phyloP scores from a whole-genome alignment of 2,113 vertebrate genomes.

The Elaphurus davidianus region DNA sequence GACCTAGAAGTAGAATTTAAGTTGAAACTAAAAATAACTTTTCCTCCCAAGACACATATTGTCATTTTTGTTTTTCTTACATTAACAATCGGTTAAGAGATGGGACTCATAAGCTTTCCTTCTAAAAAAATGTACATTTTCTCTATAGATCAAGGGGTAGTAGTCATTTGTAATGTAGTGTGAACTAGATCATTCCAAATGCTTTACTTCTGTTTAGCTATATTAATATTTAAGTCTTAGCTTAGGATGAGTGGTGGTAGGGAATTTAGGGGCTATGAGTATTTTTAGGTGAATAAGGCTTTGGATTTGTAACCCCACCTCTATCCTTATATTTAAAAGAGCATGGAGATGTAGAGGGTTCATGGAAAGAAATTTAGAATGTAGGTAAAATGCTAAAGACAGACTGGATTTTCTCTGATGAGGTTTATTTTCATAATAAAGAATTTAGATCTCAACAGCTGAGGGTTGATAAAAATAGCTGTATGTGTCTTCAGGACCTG shows the following conservation, averaged over 20 bases:
- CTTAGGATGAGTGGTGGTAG: background rate
- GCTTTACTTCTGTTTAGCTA: background rate
- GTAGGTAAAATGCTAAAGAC: background rate
- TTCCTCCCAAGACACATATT: background rate
- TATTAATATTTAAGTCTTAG: background rate
- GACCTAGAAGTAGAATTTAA: background rate
- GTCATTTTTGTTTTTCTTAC: slow-evolving; percentile 5
- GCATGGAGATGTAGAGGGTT: background rate
- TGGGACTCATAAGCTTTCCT: background rate
- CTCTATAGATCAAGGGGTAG: background rate
- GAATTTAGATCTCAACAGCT: background rate
- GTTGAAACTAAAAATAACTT: background rate
- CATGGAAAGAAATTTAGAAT: background rate
- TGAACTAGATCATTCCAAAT: background rate
- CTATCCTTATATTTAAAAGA: background rate
- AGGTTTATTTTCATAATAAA: background rate
- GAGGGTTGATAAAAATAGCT: background rate
- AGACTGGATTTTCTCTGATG: background rate
- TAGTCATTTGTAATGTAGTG: background rate
- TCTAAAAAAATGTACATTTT: background rate
- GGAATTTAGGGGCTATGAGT: background rate
- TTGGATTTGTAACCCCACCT: background rate
- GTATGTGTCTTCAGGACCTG: background rate
- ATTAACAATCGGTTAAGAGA: background rate
- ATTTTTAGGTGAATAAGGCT: background rate